These are phyloP conservation scores for Microtus oregoni DNA, from an alignment of 2,113 vertebrate genomes.

Conservation along the genomic window DNA sequence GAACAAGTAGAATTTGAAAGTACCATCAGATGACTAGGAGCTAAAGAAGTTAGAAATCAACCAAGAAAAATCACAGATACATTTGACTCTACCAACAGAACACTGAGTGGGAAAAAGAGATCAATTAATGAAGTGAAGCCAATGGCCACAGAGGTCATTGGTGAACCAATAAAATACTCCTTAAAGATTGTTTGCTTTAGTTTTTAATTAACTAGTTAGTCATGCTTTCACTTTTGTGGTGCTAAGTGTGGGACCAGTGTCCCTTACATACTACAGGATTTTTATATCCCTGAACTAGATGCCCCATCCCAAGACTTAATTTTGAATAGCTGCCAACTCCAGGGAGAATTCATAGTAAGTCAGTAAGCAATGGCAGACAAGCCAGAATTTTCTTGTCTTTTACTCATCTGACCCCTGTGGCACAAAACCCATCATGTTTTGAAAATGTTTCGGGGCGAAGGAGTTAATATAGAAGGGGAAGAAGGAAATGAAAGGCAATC, in stretches of 20 bases:
- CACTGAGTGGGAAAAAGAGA: background rate
- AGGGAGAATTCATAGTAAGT: background rate
- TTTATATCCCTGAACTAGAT: background rate
- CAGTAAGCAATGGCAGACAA: constrained; percentile 1
- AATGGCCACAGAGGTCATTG: background rate
- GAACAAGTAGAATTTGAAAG: background rate
- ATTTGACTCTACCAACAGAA: background rate
- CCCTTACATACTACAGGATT: background rate
- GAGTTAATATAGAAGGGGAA: background rate
- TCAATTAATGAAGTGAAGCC: background rate
- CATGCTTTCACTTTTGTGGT: background rate
- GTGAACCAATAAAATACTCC: background rate
- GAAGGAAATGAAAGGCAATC: background rate
- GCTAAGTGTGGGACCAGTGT: background rate
- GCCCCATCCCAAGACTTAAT: background rate
- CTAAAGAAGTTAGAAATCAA: background rate
- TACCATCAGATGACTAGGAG: background rate
- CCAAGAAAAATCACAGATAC: background rate
- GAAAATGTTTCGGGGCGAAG: background rate
- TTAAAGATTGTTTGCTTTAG: background rate
- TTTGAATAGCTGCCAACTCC: background rate
- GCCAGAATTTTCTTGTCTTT: background rate
- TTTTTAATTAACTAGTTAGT: background rate
- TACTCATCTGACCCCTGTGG: background rate
- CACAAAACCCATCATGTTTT: background rate